Evolutionary conservation across 2,113 vertebrate species (phyloP).

Genomic region (Strix uralensis): DNA sequence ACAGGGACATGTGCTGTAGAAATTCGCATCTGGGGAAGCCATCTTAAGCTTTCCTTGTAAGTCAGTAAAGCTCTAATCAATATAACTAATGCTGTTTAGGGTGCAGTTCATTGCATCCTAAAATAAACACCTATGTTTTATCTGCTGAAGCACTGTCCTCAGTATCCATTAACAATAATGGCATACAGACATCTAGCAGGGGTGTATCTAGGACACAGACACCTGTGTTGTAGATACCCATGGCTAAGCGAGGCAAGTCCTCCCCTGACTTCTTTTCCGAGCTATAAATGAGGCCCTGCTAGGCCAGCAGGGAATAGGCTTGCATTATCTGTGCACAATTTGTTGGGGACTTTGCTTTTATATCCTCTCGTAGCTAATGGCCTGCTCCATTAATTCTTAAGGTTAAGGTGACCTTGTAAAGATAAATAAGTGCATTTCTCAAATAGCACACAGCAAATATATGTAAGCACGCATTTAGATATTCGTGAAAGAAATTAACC

Average conservation of each 20-base stretch:
- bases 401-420: slow-evolving; percentile 35
- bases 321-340: background rate
- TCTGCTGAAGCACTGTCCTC: slow-evolving; percentile 8
- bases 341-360: background rate
- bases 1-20: background rate
- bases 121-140: slow-evolving; percentile 51
- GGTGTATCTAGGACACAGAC: background rate
- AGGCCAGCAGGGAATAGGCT: background rate
- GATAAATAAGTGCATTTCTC: slow-evolving; percentile 47
- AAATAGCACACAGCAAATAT: slow-evolving; percentile 3
- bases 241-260: background rate
- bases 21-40: slow-evolving; percentile 18
- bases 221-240: background rate
- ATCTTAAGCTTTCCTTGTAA: slow-evolving; percentile 7
- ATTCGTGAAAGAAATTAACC: slow-evolving; percentile 41
- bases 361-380: slow-evolving; percentile 16
- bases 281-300: background rate
- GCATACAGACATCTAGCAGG: background rate
- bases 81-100: slow-evolving; percentile 53
- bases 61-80: slow-evolving; percentile 54
- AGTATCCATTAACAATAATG: slow-evolving; percentile 27
- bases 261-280: background rate
- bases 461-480: slow-evolving; percentile 15
- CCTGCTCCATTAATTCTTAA: slow-evolving; percentile 46
- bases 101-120: slow-evolving; percentile 36